Evolutionary conservation across 2,113 vertebrate genomes (phyloP).

Genomic region (Gavialis gangeticus): DNA sequence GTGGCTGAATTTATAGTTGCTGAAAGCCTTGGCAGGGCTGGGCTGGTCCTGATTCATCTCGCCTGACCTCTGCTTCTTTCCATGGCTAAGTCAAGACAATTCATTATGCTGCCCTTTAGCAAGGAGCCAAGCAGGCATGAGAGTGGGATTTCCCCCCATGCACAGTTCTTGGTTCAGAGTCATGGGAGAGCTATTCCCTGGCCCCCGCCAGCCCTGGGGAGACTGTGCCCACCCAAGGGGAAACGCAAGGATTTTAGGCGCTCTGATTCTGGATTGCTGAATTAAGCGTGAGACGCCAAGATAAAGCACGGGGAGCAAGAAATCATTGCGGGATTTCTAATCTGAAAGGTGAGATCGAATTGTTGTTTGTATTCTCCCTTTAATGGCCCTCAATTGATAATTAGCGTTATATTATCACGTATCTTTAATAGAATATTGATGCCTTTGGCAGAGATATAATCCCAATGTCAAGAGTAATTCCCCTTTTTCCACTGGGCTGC

Average conservation of each 20-base stretch:
- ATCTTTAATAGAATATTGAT: conserved; percentile 75
- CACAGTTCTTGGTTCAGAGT: background rate
- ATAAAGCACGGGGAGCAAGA: conserved; percentile 55
- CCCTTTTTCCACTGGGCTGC: conserved; percentile 18
- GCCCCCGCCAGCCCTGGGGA: background rate
- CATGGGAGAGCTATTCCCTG: conserved; percentile 13
- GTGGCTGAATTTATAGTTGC: background rate
- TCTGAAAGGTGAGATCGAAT: conserved; percentile 62
- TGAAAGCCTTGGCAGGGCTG: background rate
- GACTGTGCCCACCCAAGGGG: conserved; percentile 46
- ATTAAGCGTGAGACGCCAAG: conserved; percentile 62
- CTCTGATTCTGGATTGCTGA: conserved; percentile 47
- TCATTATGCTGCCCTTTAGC: conserved; percentile 16
- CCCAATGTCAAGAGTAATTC: conserved; percentile 68
- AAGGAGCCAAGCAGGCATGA: background rate
- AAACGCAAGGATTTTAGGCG: conserved; percentile 54
- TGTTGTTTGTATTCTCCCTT: conserved; percentile 40
- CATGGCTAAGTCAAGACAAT: background rate
- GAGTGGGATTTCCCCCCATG: background rate
- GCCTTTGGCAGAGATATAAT: conserved; percentile 61
- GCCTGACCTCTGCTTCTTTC: background rate
- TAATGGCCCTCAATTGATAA: conserved; percentile 62
- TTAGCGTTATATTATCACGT: conserved; percentile 62
- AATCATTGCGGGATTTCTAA: conserved; percentile 60
- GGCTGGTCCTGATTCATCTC: conserved; percentile 14